Base-by-base conservation (phyloP, 2,797 vertebrate species). In the Thripadectes ignobilis region DNA sequence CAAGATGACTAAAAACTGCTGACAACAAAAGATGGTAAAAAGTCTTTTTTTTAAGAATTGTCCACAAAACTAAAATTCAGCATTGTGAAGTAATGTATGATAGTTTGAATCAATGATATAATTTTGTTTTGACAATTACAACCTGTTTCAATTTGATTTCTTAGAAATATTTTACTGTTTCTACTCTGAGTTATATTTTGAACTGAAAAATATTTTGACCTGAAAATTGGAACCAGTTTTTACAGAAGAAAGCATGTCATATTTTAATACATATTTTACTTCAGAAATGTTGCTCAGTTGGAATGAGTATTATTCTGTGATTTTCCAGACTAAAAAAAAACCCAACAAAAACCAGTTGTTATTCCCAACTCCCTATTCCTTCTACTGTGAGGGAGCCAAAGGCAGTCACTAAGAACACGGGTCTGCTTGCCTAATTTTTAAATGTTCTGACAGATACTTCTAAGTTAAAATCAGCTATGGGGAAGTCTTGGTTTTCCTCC, bases 401-500 rank as follows among this genome's bases (percentile, higher is more conserved):
- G n/a, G 8, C 27, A 61, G 32, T 68, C 3, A 2, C 12, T 61
- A 45, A 29, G 32, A 92, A 19, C 4, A 82, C 78, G 5, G 26
- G 3, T 29, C 43, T 72, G 32, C 7, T 51, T 89, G 32, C 17
- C 21, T 94, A 88, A 75, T 82, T 91, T 92, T 66, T 45, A 72
- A 89, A 72, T 38, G 34, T 77, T 85, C 49, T 59, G 71, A 58
- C 14, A 85, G 36, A n/a, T 69, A 71, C 48, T 78, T 91, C 80
- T 34, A 80, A 51, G 41, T 43, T 63, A 74, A 88, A 67, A 86
- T 84, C 62, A 91, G 30, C 73, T 69, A 57, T 36, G 36, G 80
- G 36, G 29, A 91, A 81, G 38, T 66, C 84, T 85, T 92, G 19
- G 82, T 86, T 93, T 89, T 88, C 41, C 55, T 95, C 78, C 66